phyloP scores from a whole-genome alignment of 2,113 vertebrate species.

The Phycodurus eques region DNA sequence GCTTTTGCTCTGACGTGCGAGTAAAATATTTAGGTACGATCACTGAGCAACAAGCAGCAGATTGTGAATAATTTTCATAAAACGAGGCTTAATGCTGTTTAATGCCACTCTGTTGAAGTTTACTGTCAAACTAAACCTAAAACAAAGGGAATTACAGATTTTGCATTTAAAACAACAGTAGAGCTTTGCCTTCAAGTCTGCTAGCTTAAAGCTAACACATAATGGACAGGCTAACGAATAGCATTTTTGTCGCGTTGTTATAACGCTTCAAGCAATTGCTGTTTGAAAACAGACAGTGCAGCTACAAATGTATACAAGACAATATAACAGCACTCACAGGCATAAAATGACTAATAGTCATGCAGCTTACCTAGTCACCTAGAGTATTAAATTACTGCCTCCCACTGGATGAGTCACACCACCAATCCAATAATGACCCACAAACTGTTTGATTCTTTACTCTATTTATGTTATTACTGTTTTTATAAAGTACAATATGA shows the following conservation, averaged over 20 bases:
- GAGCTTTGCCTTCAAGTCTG: not conserved
- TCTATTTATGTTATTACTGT: not conserved
- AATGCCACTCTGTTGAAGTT: not conserved
- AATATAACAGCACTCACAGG: not conserved
- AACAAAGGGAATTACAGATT: not conserved
- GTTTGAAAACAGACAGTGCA: not conserved
- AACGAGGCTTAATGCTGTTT: not conserved
- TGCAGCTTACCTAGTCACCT: not conserved
- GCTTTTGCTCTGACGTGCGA: not conserved
- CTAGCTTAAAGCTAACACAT: not conserved
- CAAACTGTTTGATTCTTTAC: not conserved
- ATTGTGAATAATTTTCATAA: not conserved
- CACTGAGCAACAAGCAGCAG: not conserved
- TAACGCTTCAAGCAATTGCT: not conserved
- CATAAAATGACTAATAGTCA: not conserved
- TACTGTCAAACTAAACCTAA: not conserved
- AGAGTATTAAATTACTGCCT: no score
- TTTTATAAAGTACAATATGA: not conserved
- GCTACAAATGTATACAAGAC: not conserved
- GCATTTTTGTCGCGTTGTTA: not conserved
- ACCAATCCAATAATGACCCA: no score
- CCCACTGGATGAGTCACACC: no score
- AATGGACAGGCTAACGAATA: not conserved
- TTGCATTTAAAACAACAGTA: not conserved
- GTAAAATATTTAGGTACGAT: not conserved